Evolutionary conservation across 2,888 invertebrate genomes (phyloP), one percentile per base, ranked within the genome.

Genomic region (Catocala sponsa): DNA sequence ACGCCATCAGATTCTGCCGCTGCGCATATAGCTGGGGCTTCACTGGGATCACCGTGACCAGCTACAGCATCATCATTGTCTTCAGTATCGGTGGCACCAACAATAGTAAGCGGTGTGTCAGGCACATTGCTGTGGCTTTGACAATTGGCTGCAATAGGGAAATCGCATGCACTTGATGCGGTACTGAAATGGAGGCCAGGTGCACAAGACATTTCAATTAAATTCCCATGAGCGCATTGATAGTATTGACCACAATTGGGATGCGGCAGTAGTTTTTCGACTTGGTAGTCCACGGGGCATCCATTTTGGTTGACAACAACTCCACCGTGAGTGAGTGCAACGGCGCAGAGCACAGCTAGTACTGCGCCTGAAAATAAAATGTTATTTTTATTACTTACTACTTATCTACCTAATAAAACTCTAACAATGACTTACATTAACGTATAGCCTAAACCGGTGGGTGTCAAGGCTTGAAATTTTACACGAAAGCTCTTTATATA

Each of bases 1-100:
- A 65, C 55, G 6, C 84, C 81, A 0, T 85, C 79, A 0, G 81
- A 77, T 1, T 61, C 73, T 0, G 69, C 63, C 32, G 71, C 63
- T 4, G 78, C 79, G 41, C 86, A 86, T 35, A 82, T 78, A 2
- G 49, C 62, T 0, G 66, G 70, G 0, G 83, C 87, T 71, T 81
- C 65, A 5, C 56, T 71, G 0, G 82, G 81, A 4, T 78, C 57
- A 52, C 75, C 61, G n/a, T 65, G 59, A 15, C 47, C 47, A 25
- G 15, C 11, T 0, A 44, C 12, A 12, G 13, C 7, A 7, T 6
- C 1, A 25, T 25, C 47, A 25, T 13, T 1, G 12, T 13, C 44
- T 13, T 25, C 5, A 5, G 5, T 25, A n/a, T 33, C 33, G 11
- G 10, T 11, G 4, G 11, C 4, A 2, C 25, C 47, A 25, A 10